Percentiles rank a stretch among this genome's conserved stretches.
Conservation (phyloP, 2,113 vertebrate genomes). For the Camelus bactrianus region DNA sequence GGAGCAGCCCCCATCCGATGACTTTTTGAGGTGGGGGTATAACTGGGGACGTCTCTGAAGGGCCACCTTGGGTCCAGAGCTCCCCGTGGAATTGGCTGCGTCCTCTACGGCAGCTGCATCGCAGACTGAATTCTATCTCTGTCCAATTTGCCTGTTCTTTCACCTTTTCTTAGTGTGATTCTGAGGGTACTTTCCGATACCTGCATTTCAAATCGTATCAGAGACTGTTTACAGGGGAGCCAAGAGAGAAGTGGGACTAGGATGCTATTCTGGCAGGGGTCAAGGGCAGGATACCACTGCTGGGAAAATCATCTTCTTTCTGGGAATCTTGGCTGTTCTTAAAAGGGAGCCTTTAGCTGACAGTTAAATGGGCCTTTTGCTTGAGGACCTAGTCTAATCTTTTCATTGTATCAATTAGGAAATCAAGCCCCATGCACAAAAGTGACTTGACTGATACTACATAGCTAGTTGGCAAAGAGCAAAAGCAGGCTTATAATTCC, state of each 20-base stretch:
- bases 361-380: not conserved
- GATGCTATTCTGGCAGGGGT: not conserved
- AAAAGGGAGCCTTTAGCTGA: not conserved
- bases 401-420: conserved; percentile 24
- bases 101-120: fast-evolving
- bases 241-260: not conserved
- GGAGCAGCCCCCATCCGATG: not conserved
- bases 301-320: not conserved
- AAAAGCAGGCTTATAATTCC: not conserved
- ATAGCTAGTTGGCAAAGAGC: not conserved
- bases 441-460: not conserved
- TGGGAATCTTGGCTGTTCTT: not conserved
- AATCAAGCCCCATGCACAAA: not conserved
- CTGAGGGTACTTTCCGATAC: fast-evolving
- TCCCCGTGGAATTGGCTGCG: not conserved
- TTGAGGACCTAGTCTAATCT: not conserved
- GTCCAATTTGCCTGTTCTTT: not conserved
- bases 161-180: not conserved
- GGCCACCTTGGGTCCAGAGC: not conserved
- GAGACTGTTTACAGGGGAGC: not conserved
- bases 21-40: not conserved
- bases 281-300: not conserved
- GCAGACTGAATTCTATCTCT: not conserved
- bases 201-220: not conserved
- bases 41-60: not conserved